Evolutionary conservation across 1,140 invertebrate species (phyloP).

Genomic region (Radopholus similis): DNA sequence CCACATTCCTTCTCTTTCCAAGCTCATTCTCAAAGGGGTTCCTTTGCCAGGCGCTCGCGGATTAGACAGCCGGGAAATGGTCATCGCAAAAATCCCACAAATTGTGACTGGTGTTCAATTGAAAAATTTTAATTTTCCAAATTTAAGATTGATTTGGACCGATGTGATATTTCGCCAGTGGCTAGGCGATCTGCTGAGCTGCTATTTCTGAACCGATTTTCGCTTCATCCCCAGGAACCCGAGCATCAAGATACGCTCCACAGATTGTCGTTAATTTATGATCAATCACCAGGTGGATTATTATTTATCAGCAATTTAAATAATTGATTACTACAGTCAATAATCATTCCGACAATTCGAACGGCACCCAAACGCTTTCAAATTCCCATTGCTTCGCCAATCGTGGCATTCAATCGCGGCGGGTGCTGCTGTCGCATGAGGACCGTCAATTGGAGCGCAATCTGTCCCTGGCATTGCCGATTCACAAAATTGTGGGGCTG

Average conservation of each 20-base stretch:
- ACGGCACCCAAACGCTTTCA: not conserved
- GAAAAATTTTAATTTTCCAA: not conserved
- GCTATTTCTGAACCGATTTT: conserved; percentile 29
- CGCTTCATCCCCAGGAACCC: not conserved
- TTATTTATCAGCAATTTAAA: no score
- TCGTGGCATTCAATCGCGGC: conserved; percentile 12
- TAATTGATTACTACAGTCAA: no score
- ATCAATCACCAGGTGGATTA: not conserved
- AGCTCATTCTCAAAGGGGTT: conserved; percentile 18
- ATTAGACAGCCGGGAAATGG: conserved; percentile 33
- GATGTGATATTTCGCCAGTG: conserved; percentile 27
- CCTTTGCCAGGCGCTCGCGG: conserved; percentile 35
- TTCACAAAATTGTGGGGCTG: conserved; percentile 28
- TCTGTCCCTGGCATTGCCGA: conserved; percentile 22
- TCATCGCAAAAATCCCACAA: conserved; percentile 37
- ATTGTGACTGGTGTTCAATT: not conserved
- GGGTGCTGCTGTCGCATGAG: conserved; percentile 3
- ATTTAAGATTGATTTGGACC: conserved; percentile 28
- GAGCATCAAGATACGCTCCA: conserved; percentile 7
- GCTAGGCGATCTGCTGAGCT: conserved; percentile 26
- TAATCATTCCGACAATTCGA: not conserved
- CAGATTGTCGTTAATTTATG: conserved; percentile 18
- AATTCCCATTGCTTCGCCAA: not conserved
- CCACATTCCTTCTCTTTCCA: conserved; percentile 29
- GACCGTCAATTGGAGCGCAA: not conserved